phyloP scores from a whole-genome alignment of 2,888 invertebrate genomes.

The Drosophila anomelani region DNA sequence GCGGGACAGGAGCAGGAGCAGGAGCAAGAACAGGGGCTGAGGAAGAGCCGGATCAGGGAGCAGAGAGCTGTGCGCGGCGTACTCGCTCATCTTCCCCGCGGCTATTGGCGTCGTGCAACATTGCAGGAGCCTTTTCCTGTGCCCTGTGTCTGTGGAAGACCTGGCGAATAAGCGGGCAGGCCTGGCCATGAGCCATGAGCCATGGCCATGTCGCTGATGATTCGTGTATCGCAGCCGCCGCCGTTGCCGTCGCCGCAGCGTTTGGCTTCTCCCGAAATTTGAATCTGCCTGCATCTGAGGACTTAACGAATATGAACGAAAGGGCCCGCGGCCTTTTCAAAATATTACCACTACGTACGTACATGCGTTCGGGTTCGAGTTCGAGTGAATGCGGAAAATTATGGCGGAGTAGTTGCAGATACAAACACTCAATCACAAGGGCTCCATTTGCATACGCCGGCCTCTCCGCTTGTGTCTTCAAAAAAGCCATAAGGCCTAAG shows the following conservation, averaged over 20 bases:
- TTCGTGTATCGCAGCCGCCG: slow-evolving; percentile 59
- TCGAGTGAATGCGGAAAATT: slow-evolving; percentile 48
- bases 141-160: slow-evolving; percentile 42
- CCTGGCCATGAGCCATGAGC: slow-evolving; percentile 44
- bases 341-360: slow-evolving; percentile 64
- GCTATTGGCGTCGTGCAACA: slow-evolving; percentile 74
- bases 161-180: slow-evolving; percentile 24
- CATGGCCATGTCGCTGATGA: slow-evolving; percentile 58
- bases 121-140: slow-evolving; percentile 69
- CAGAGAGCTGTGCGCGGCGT: slow-evolving; percentile 59
- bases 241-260: slow-evolving; percentile 17
- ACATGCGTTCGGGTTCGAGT: slow-evolving; percentile 26
- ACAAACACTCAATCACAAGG: slow-evolving; percentile 65
- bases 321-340: slow-evolving; percentile 69
- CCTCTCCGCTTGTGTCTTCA: not conserved
- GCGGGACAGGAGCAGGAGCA: slow-evolving; percentile 20
- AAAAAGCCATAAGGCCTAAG: slow-evolving; percentile 26
- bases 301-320: slow-evolving; percentile 81
- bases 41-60: slow-evolving; percentile 32
- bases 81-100: slow-evolving; percentile 77
- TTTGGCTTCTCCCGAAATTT: slow-evolving; percentile 74
- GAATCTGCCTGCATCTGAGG: slow-evolving; percentile 81
- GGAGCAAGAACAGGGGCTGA: not conserved
- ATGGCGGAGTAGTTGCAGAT: slow-evolving; percentile 58
- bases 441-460: slow-evolving; percentile 42